phyloP scores from a whole-genome alignment of 2,797 vertebrate genomes.

The Serranus cabrilla region DNA sequence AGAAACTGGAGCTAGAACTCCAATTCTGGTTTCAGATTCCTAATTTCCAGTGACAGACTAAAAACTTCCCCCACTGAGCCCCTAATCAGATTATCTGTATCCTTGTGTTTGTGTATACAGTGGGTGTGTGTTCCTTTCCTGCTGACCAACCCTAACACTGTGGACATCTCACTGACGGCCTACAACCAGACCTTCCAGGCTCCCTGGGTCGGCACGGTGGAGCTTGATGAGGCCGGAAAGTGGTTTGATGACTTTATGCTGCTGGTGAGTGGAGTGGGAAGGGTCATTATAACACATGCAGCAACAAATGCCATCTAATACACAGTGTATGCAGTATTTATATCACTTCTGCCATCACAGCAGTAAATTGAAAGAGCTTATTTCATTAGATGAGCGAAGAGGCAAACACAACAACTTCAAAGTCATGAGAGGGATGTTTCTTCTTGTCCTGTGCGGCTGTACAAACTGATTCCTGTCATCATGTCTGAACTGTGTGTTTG shows the following conservation, averaged over 20 bases:
- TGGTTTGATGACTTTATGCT: conserved; percentile 88
- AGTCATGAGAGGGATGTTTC: conserved; percentile 1
- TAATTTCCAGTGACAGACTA: conserved; percentile 12
- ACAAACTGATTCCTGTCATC: conserved; percentile 36
- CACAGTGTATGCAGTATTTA: background rate
- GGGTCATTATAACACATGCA: background rate
- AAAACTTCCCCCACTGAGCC: conserved; percentile 8
- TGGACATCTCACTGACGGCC: conserved; percentile 86
- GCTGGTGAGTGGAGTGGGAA: conserved; percentile 77
- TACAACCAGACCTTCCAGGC: conserved; percentile 84
- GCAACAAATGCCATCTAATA: background rate
- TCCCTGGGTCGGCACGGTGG: conserved; percentile 87
- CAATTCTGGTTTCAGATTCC: conserved; percentile 3
- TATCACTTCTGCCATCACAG: conserved; percentile 12
- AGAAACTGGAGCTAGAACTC: background rate
- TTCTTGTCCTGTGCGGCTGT: conserved; percentile 10
- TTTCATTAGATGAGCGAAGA: conserved; percentile 21
- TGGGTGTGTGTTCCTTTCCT: conserved; percentile 87
- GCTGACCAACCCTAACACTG: conserved; percentile 83
- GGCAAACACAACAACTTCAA: conserved; percentile 17
- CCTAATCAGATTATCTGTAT: conserved; percentile 40
- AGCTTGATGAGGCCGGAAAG: conserved; percentile 80
- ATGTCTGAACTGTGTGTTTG: conserved; percentile 43
- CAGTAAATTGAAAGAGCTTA: conserved; percentile 4
- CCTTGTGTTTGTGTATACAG: conserved; percentile 66